Evolutionary conservation across 2,888 invertebrate genomes (phyloP), one percentile per base, ranked within the genome.

Genomic region (Polyommatus iphigenia): DNA sequence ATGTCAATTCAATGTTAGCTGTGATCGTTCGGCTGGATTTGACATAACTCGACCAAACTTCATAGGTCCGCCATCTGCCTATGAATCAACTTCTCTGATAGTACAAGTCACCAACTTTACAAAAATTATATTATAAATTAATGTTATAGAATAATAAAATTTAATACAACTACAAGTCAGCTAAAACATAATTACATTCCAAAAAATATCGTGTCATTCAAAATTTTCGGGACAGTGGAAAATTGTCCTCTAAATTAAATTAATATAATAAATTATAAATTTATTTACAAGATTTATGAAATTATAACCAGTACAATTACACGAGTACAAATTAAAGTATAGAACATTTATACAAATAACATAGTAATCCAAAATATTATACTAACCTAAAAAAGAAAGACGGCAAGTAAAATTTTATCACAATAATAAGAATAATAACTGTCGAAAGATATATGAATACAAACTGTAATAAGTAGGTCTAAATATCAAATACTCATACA

Each of bases 381-480:
- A 76, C 76, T 76, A 41, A 76, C 76, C 76, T 24, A 20, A 36
- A 76, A 36, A 62, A 62, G 20, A 8, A 62, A 62, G 24, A 62
- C 1, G 13, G 24, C 62, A 62, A 62, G 13, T 20, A 57, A 57
- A 59, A 76, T 76, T 59, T 36, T 59, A 15, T 76, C 41, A 76
- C n/a, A 62, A 59, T 41, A 36, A 29, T 57, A 24, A 24, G 24
- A 1, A 24, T 24, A 15, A 32, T 36, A 29, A 32, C n/a, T 29
- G 36, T 73, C 73, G 15, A 73, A 73, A 50, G 20, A 75, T 29
- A 29, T 10, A 67, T 1, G 7, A 59, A n/a, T 20, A 59, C 59
- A 29, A 67, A 67, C 20, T 59, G 20, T 5, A 13, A 62, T 62
- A 24, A 24, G 24, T 24, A 24, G 10, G 24, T 10, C 13, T 13